Conservation (phyloP, 2,888 invertebrate genomes). For the Busseola fusca region DNA sequence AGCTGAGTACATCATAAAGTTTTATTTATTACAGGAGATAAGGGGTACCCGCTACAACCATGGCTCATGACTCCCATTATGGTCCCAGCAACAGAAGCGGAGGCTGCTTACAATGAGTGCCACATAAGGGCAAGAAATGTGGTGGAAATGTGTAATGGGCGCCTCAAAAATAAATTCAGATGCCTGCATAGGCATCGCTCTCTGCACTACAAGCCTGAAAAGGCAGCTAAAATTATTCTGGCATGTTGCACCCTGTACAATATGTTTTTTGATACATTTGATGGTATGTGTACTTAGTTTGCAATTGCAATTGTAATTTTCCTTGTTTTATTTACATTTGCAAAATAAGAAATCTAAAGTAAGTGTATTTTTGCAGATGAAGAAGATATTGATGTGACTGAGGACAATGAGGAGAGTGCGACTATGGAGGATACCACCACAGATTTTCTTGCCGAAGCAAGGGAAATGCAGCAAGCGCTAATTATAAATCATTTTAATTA, state of each 20-base stretch:
- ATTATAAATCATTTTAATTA: too few species aligned
- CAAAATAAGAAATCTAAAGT: too few species aligned
- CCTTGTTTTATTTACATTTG: too few species aligned
- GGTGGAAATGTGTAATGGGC: background rate
- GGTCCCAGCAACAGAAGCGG: too few species aligned
- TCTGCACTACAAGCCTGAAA: background rate
- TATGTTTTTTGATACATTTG: slow-evolving; percentile 5
- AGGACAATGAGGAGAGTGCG: too few species aligned
- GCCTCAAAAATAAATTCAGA: slow-evolving; percentile 1
- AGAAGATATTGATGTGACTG: too few species aligned
- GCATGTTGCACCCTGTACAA: slow-evolving; percentile 9
- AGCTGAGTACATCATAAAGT: background rate
- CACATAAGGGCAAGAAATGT: background rate
- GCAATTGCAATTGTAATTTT: too few species aligned
- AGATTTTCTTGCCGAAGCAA: too few species aligned
- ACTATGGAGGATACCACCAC: too few species aligned
- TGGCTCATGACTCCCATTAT: slow-evolving; percentile 19
- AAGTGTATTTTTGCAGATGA: too few species aligned
- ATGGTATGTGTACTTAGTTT: background rate
- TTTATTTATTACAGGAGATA: slow-evolving; percentile 4
- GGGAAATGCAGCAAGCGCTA: too few species aligned
- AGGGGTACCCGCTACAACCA: slow-evolving; percentile 10
- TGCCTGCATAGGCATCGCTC: background rate
- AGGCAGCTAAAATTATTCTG: background rate
- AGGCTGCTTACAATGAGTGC: too few species aligned